Conservation (phyloP, 2,888 invertebrate genomes). For the Allygus modestus region DNA sequence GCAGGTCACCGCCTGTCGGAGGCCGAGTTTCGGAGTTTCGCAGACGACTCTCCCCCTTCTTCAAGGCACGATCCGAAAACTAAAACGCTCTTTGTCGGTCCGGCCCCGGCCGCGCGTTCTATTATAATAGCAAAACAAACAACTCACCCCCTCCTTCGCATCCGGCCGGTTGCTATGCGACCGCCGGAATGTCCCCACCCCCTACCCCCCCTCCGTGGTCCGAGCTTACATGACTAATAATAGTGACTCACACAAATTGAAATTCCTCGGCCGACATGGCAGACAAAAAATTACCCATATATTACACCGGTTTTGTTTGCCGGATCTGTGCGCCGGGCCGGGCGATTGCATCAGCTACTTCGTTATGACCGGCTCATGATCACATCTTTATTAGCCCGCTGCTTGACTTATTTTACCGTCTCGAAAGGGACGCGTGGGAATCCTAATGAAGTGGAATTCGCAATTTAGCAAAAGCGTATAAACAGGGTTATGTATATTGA, state of each 20-base stretch:
- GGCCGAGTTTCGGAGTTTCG: slow-evolving; percentile 23
- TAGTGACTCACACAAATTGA: slow-evolving; percentile 45
- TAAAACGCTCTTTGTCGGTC: slow-evolving; percentile 29
- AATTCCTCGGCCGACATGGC: slow-evolving; percentile 42
- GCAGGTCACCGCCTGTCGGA: slow-evolving; percentile 12
- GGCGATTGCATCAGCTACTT: neutral
- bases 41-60: slow-evolving; percentile 16
- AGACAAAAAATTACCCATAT: slow-evolving; percentile 41
- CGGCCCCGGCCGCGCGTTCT: slow-evolving; percentile 3
- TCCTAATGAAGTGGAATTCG: neutral
- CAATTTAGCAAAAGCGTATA: slow-evolving; percentile 2
- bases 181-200: slow-evolving; percentile 26
- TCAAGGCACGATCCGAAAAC: slow-evolving; percentile 33
- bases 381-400: slow-evolving; percentile 18
- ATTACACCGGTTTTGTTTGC: slow-evolving; percentile 45
- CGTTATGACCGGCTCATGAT: slow-evolving; percentile 10
- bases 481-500: neutral
- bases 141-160: slow-evolving; percentile 16
- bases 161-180: slow-evolving; percentile 44
- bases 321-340: too few species aligned
- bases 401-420: neutral
- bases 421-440: neutral
- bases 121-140: slow-evolving; percentile 53
- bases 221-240: slow-evolving; percentile 41
- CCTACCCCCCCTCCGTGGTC: neutral